phyloP scores from a whole-genome alignment of 2,888 invertebrate genomes.

The Lamproptera curius region DNA sequence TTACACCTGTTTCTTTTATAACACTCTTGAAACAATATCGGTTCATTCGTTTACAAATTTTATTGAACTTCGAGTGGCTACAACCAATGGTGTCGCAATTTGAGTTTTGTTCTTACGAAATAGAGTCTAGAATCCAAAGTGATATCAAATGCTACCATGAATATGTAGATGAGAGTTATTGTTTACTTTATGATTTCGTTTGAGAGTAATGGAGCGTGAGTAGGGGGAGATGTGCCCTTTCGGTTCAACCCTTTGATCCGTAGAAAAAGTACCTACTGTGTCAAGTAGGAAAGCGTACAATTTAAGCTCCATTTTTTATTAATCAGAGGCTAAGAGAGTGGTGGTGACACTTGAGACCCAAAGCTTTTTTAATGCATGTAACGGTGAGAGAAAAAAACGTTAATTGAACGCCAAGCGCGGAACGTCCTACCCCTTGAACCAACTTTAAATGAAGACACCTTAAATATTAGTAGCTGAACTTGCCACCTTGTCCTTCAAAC shows the following conservation, averaged over 20 bases:
- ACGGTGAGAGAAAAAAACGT: too few relatives aligned
- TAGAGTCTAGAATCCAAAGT: not conserved
- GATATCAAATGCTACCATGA: constrained; percentile 33
- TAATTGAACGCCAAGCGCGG: too few relatives aligned
- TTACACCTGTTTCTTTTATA: not conserved
- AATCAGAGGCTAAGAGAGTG: too few relatives aligned
- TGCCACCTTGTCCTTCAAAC: too few relatives aligned
- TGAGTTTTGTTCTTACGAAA: not conserved
- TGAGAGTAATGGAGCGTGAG: constrained; percentile 42
- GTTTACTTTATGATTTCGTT: constrained; percentile 45
- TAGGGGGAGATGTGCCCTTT: constrained; percentile 29
- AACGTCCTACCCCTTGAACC: too few relatives aligned
- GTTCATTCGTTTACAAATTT: constrained; percentile 1
- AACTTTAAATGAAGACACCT: too few relatives aligned
- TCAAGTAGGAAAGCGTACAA: too few relatives aligned
- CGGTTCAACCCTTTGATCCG: not conserved
- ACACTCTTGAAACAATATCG: not conserved
- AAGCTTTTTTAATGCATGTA: too few relatives aligned
- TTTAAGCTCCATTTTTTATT: too few relatives aligned
- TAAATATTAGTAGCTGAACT: too few relatives aligned
- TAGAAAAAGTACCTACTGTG: not conserved
- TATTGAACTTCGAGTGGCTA: not conserved
- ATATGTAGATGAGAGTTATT: constrained; percentile 44
- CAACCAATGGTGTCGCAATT: not conserved
- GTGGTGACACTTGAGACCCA: too few relatives aligned